Evolutionary conservation across 2,888 invertebrate species (phyloP), one percentile per base, ranked within the genome.

Genomic region (Agrotis clavis): DNA sequence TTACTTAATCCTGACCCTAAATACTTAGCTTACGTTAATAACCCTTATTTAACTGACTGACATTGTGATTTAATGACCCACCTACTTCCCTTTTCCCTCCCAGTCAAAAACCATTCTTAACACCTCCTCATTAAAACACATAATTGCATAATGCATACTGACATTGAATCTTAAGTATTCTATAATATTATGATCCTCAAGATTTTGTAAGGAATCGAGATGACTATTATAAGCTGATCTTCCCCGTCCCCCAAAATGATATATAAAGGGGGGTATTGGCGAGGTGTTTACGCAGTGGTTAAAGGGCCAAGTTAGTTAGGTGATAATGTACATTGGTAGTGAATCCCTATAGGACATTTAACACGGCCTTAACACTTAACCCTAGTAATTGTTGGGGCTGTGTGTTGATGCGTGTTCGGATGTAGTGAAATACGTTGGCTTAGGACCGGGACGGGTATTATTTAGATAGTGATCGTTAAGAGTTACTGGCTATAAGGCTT

Each of bases 311-410:
- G 90, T 88, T 87, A 90, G 86, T 90, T 88, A 91, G 92, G 94
- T 94, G 94, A 93, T 93, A 94, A 94, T 91, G 90, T 90, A 90
- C 89, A 87, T 89, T 81, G 82, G 86, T 86, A 86, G 89, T 89
- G 89, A 89, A 90, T 92, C 94, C 95, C 93, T 82, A 62, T 83
- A 92, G 93, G 93, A 89, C 93, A 89, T 92, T 95, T 94, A 94
- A 94, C 95, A 93, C 89, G 89, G 92, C 90, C 92, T 94, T 90
- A 92, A 92, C 91, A 92, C 90, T 94, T 91, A 93, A 92, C 92
- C 94, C 90, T 75, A 89, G 94, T 95, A 95, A 96, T 95, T 95
- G 95, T 92, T 89, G 87, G 92, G 94, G 93, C 90, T 89, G 91
- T 89, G 57, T 61, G 82, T 91, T 90, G 89, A 89, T 91, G 90